Evolutionary conservation across 2,888 invertebrate species (phyloP), one percentile per base, ranked within the genome.

Genomic region (Pollenia angustigena): DNA sequence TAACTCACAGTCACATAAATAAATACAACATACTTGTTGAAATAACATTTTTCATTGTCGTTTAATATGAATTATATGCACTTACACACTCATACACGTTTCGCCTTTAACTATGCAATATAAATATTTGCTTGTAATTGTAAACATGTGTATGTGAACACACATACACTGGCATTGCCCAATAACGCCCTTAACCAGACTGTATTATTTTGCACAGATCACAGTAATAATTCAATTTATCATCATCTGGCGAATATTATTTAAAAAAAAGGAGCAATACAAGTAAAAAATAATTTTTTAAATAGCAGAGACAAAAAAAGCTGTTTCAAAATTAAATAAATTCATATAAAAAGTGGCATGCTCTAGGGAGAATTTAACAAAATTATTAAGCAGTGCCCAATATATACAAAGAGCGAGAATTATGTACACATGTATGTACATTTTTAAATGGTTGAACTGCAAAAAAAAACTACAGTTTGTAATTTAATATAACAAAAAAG

Each of bases 181-280:
- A 18, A 71, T 2, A 60, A 16, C 42, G 58, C 50, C 40, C 14
- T 68, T 58, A 74, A 60, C 32, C 74, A 74, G 23, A 46, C n/a
- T 16, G 42, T 54, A 10, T 16, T 48, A 74, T n/a, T 32, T 62
- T 54, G 9, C 44, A 64, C 9, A 75, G 56, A 78, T 78, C 58
- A 54, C 52, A 46, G 50, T 72, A 72, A 78, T 85, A 81, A 81
- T 78, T 85, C 72, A 81, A 81, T 75, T 81, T 85, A 68, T 76
- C 71, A 68, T 76, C 71, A 71, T 71, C 66, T 58, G 60, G 72
- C 52, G 50, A 44, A 60, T 69, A 54, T 71, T 18, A 23, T 8
- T 6, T 54, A 16, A 46, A n/a, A 75, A 60, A 75, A 48, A 16
- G 18, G 50, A 18, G 10, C 40, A 32, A 62, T 32, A 50, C 12